phyloP scores from a whole-genome alignment of 2,888 invertebrate species.

The Hartigia nigra region DNA sequence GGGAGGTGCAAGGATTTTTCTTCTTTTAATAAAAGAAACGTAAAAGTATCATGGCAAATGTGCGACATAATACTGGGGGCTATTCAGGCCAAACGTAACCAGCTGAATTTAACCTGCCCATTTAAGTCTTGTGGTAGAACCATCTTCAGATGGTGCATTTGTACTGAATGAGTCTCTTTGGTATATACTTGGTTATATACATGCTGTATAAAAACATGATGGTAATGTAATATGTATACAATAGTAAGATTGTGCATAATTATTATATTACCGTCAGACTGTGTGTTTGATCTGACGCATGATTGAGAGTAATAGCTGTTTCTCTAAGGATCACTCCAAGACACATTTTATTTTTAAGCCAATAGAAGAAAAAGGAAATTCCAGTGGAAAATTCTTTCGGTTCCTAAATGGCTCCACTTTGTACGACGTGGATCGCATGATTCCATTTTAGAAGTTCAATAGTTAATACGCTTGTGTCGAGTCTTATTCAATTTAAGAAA shows the following conservation, averaged over 20 bases:
- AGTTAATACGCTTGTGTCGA: background rate
- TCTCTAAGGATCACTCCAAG: background rate
- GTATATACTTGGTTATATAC: background rate
- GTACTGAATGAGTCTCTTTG: background rate
- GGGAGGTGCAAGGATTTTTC: background rate
- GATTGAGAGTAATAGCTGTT: background rate
- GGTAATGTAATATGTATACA: background rate
- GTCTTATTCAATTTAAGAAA: background rate
- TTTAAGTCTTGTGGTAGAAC: background rate
- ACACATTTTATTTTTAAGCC: background rate
- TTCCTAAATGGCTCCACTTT: background rate
- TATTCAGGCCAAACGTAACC: background rate
- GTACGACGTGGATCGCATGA: background rate
- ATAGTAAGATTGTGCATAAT: background rate
- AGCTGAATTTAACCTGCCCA: background rate
- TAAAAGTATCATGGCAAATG: background rate
- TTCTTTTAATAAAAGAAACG: background rate
- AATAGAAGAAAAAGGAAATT: background rate
- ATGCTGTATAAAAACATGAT: no score
- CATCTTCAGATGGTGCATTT: background rate
- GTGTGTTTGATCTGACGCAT: background rate
- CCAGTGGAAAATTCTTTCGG: background rate
- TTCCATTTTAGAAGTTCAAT: background rate
- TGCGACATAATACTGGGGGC: background rate
- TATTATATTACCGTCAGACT: background rate